Percentiles rank a stretch among this genome's conserved stretches.
These are phyloP conservation scores for Rhinoptilus africanus DNA, from an alignment of 2,113 vertebrate species.

Conservation along the genomic window DNA sequence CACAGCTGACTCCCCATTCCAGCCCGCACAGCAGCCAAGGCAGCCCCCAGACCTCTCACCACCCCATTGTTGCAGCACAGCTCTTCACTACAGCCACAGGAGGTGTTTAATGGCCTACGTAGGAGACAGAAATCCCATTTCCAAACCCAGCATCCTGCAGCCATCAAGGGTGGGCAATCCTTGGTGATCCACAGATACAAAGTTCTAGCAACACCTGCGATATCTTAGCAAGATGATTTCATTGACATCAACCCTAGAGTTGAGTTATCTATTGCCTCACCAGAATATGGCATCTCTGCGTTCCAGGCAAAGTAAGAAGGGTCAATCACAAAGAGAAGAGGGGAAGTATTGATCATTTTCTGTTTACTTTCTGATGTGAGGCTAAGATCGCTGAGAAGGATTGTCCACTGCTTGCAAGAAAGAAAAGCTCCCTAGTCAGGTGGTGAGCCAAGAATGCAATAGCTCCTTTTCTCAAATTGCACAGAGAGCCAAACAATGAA, in stretches of 20 bases:
- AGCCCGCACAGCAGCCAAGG: too few species aligned
- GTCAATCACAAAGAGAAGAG: background rate
- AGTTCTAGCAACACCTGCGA: background rate
- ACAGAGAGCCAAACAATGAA: background rate
- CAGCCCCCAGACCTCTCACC: background rate
- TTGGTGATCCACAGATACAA: background rate
- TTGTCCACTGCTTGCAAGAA: background rate
- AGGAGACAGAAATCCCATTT: background rate
- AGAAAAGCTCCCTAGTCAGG: background rate
- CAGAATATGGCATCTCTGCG: background rate
- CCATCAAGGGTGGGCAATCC: background rate
- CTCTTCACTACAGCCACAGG: background rate
- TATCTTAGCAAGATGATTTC: background rate
- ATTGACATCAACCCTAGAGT: background rate
- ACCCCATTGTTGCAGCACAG: background rate
- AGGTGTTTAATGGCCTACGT: fast-evolving
- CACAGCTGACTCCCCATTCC: background rate
- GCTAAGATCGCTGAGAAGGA: background rate
- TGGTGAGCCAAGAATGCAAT: background rate
- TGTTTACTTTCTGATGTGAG: background rate
- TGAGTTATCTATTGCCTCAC: background rate
- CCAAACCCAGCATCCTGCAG: background rate
- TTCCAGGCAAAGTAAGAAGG: background rate
- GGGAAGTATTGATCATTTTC: background rate
- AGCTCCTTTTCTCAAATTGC: background rate